These are phyloP conservation scores for Cochlearius cochlearius DNA, from an alignment of 2,113 vertebrate species.

Conservation along the genomic window DNA sequence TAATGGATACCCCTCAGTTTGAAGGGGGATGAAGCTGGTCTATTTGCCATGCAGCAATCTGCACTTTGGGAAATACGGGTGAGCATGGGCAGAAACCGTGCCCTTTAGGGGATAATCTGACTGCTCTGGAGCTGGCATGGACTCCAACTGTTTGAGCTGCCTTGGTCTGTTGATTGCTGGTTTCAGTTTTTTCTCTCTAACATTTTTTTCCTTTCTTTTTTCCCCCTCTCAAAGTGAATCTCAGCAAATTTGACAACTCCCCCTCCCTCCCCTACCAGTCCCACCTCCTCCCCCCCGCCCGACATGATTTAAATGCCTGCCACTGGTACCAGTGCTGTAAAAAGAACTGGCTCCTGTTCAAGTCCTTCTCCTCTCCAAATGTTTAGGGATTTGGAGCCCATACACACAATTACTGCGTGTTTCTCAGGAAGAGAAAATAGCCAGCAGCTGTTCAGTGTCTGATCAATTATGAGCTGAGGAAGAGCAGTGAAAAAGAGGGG, in stretches of 20 bases:
- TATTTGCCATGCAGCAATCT: neutral
- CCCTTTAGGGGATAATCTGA: neutral
- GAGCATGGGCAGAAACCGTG: neutral
- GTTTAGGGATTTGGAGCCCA: constrained; percentile 63
- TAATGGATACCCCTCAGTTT: neutral
- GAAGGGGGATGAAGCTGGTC: neutral
- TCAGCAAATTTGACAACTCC: neutral
- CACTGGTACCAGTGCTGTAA: constrained; percentile 42
- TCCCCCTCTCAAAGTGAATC: neutral
- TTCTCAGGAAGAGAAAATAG: constrained; percentile 62
- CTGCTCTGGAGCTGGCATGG: neutral
- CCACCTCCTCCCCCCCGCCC: neutral
- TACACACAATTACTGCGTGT: constrained; percentile 50
- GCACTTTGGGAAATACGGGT: neutral
- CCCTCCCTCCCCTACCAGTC: neutral
- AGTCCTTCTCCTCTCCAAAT: constrained; percentile 52
- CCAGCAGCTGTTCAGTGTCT: constrained; percentile 61
- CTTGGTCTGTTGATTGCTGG: neutral
- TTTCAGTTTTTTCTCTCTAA: neutral
- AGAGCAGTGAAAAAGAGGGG: neutral
- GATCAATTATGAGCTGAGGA: constrained; percentile 57
- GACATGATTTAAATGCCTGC: neutral
- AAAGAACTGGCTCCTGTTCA: constrained; percentile 63
- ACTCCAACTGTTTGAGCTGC: neutral
- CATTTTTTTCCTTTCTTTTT: neutral